Evolutionary conservation across 2,888 invertebrate species (phyloP).

Genomic region (Drosophila crucigera): DNA sequence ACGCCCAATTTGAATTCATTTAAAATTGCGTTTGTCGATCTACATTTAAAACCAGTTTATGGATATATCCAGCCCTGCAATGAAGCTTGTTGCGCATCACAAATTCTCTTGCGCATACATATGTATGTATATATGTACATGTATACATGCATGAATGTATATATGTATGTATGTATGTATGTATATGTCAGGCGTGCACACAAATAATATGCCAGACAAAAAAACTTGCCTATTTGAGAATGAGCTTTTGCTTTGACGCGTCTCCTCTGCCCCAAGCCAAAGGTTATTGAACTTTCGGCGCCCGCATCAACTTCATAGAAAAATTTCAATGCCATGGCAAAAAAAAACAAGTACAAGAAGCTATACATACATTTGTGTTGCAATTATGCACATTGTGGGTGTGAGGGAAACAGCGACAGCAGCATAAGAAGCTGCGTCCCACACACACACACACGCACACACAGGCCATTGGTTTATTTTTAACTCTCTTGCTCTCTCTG

Average conservation of each 20-base stretch:
- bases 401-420: constrained; percentile 48
- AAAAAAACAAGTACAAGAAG: constrained; percentile 33
- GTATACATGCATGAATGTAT: not conserved
- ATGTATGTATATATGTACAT: not conserved
- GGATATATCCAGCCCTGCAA: constrained; percentile 20
- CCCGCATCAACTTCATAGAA: constrained; percentile 76
- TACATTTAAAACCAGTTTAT: constrained; percentile 52
- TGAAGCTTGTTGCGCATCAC: constrained; percentile 60
- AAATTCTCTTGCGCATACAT: constrained; percentile 44
- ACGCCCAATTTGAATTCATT: constrained; percentile 22
- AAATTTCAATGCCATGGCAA: constrained; percentile 83
- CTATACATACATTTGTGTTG: constrained; percentile 42
- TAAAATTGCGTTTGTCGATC: constrained; percentile 32
- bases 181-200: constrained; percentile 8
- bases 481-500: constrained; percentile 52
- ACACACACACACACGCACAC: constrained; percentile 44
- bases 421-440: constrained; percentile 60
- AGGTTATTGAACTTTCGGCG: constrained; percentile 80
- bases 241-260: constrained; percentile 56
- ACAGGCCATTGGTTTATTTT: constrained; percentile 64
- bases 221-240: constrained; percentile 16
- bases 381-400: constrained; percentile 66
- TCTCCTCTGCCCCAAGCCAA: constrained; percentile 66
- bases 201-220: constrained; percentile 24
- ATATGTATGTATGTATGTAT: not conserved